Conservation (phyloP, 2,797 vertebrate genomes). For the Ataeniobius toweri region DNA sequence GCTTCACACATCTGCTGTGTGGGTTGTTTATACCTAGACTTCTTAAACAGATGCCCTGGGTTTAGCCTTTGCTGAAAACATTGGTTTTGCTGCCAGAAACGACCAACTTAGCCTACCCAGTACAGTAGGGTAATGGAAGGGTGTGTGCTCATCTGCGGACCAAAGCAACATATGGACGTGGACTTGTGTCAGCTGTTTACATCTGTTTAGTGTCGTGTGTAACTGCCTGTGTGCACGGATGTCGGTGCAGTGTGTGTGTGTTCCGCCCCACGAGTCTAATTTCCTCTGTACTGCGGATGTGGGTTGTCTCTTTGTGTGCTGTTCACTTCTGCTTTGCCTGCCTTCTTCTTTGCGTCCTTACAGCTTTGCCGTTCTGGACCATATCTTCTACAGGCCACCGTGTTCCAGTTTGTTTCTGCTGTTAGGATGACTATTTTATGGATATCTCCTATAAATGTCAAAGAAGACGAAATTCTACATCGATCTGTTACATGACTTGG, state of each 20-base stretch:
- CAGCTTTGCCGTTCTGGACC: conserved; percentile 4
- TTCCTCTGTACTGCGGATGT: conserved; percentile 79
- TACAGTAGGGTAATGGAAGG: conserved; percentile 3
- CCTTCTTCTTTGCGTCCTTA: conserved; percentile 5
- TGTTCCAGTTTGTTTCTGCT: conserved; percentile 6
- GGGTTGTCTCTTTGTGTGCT: conserved; percentile 58
- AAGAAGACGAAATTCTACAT: conserved; percentile 4
- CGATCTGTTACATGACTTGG: not conserved
- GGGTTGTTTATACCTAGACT: not conserved
- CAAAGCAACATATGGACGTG: conserved; percentile 22
- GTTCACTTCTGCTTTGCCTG: conserved; percentile 67
- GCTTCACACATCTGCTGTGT: not conserved
- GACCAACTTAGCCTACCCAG: not conserved
- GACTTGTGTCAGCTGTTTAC: conserved; percentile 49
- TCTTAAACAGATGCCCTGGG: not conserved
- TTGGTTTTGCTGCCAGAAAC: conserved; percentile 1
- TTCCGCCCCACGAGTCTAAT: conserved; percentile 46
- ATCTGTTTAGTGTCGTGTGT: conserved; percentile 49
- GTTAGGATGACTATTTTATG: not conserved
- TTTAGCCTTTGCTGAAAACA: conserved; percentile 5
- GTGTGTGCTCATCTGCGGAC: not conserved
- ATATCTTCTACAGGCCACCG: conserved; percentile 23
- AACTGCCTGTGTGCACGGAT: conserved; percentile 20
- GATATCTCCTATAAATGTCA: conserved; percentile 10
- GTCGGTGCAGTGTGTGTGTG: conserved; percentile 5